A percentile compares a stretch with the other conserved stretches of the same genome.
Conservation (phyloP, 2,888 invertebrate genomes). For the Drosophila antonietae region DNA sequence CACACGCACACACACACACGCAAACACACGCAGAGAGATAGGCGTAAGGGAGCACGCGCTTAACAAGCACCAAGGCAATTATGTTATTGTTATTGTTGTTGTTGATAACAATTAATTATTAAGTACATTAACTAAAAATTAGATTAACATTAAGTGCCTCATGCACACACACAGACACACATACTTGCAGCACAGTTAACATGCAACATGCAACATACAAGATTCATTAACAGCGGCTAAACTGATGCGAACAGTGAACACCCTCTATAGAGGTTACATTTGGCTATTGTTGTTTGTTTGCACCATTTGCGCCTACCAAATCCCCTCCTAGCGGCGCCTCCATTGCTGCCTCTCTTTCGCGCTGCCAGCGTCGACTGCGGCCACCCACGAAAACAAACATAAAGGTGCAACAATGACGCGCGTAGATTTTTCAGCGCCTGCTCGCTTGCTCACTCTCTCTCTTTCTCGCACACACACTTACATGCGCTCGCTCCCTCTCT, state of each 20-base stretch:
- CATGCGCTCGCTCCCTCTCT: constrained; percentile 4
- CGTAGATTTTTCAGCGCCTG: constrained; percentile 59
- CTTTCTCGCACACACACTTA: background rate
- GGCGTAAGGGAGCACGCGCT: constrained; percentile 17
- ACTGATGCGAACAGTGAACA: constrained; percentile 44
- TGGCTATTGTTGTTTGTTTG: constrained; percentile 76
- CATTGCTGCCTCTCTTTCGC: constrained; percentile 9
- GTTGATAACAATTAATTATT: constrained; percentile 29
- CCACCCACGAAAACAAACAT: constrained; percentile 81
- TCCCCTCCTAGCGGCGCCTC: no score
- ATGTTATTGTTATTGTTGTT: constrained; percentile 13
- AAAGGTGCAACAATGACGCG: constrained; percentile 81
- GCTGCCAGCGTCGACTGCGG: constrained; percentile 30
- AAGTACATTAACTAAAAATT: constrained; percentile 17
- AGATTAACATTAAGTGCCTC: constrained; percentile 7
- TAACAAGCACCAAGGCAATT: constrained; percentile 43
- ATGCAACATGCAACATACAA: constrained; percentile 6
- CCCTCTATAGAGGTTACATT: constrained; percentile 77
- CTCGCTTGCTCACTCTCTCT: constrained; percentile 20
- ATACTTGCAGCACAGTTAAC: background rate
- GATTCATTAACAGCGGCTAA: constrained; percentile 29
- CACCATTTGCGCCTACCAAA: constrained; percentile 54
- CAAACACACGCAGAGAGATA: constrained; percentile 7
- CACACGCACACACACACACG: constrained; percentile 44
- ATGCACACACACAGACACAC: constrained; percentile 7